These are phyloP conservation scores for Sesamia nonagrioides DNA, from an alignment of 1,140 invertebrate species.

Conservation along the genomic window DNA sequence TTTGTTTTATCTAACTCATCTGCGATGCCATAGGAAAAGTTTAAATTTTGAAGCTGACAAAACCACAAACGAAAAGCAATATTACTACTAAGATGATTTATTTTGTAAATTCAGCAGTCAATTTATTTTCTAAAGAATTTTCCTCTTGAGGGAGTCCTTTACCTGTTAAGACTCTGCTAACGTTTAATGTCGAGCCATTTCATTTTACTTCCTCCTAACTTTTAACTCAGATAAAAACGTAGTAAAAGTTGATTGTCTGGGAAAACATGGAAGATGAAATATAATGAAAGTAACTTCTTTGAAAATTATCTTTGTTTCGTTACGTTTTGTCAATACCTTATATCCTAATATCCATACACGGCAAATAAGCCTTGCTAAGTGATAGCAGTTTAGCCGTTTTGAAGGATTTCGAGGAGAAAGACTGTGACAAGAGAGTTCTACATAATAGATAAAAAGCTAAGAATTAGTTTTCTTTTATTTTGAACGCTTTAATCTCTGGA, in stretches of 20 bases:
- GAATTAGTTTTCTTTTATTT: too few species aligned
- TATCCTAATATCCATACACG: too few species aligned
- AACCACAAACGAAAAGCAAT: background rate
- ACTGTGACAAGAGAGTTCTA: too few species aligned
- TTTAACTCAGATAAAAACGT: conserved; percentile 45
- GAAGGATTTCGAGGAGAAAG: too few species aligned
- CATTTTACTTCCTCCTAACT: conserved; percentile 38
- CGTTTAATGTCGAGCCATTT: conserved; percentile 44
- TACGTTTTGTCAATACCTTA: too few species aligned
- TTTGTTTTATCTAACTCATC: conserved; percentile 8
- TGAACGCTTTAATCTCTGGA: too few species aligned
- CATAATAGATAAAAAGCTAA: too few species aligned
- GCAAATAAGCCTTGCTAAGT: too few species aligned
- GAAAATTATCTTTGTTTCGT: too few species aligned
- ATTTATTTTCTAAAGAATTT: conserved; percentile 30
- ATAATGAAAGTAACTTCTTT: background rate
- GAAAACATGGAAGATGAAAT: conserved; percentile 10
- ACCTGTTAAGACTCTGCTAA: conserved; percentile 43
- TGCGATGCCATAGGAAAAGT: background rate
- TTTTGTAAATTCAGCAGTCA: conserved; percentile 20
- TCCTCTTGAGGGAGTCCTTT: background rate
- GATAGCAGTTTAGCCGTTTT: too few species aligned
- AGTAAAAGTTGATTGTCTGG: conserved; percentile 46
- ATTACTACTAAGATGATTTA: background rate
- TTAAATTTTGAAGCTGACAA: conserved; percentile 7